These are phyloP conservation scores for Perognathus longimembris DNA, from an alignment of 2,113 vertebrate species.

Conservation along the genomic window DNA sequence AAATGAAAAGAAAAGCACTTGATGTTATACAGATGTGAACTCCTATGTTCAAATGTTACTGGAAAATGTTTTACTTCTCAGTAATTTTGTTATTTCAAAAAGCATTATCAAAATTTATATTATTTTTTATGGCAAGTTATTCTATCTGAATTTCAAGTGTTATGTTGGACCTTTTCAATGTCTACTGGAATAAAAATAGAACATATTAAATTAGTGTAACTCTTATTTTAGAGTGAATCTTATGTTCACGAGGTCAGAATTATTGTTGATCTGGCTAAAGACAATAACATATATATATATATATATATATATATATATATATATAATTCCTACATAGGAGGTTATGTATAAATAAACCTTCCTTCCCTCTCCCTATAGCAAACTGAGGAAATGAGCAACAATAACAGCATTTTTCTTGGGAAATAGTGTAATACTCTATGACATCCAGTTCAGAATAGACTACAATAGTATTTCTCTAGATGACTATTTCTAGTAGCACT, in stretches of 20 bases:
- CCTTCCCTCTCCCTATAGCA: not conserved
- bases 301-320: too few relatives aligned
- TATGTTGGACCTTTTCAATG: not conserved
- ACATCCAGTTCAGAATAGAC: not conserved
- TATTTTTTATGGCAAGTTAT: slow-evolving; percentile 17
- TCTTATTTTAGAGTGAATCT: slow-evolving; percentile 36
- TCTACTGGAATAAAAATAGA: slow-evolving; percentile 20
- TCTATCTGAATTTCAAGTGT: not conserved
- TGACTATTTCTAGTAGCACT: not conserved
- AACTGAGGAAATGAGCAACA: not conserved
- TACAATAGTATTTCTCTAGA: not conserved
- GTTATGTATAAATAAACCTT: not conserved
- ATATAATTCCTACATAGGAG: not conserved
- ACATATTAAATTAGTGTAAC: not conserved
- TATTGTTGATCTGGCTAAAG: slow-evolving; percentile 15
- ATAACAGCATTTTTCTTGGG: not conserved
- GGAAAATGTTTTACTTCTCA: slow-evolving; percentile 17
- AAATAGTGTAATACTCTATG: not conserved
- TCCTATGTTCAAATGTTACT: not conserved
- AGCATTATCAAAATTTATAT: not conserved
- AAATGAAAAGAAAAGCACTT: not conserved
- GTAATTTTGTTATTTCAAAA: slow-evolving; percentile 19
- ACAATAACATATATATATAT: not conserved
- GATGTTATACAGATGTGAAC: not conserved
- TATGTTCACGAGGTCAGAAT: slow-evolving; percentile 1